Evolutionary conservation across 2,888 invertebrate genomes (phyloP).

Genomic region (Venusia cambrica): DNA sequence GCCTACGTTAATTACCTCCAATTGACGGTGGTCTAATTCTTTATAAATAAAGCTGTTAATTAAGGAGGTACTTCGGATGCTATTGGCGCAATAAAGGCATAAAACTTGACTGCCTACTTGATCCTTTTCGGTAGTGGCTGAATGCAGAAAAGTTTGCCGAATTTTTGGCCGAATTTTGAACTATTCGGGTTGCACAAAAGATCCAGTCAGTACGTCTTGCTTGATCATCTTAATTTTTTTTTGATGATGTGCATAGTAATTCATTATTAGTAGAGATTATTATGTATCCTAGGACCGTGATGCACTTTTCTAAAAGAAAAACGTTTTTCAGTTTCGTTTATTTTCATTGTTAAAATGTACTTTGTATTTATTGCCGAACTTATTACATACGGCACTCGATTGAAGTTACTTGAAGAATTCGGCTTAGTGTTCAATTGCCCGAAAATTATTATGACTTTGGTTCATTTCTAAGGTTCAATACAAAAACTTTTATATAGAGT

Average conservation of each 20-base stretch:
- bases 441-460: background rate
- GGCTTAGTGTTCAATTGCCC: constrained; percentile 3
- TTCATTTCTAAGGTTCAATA: constrained; percentile 14
- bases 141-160: constrained; percentile 4
- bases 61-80: constrained; percentile 58
- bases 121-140: constrained; percentile 38
- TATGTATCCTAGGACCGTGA: no score
- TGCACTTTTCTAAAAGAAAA: no score
- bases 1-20: constrained; percentile 49
- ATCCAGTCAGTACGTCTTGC: no score
- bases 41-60: constrained; percentile 77
- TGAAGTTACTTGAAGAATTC: no score
- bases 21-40: constrained; percentile 70
- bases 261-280: no score
- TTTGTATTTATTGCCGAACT: no score
- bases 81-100: constrained; percentile 67
- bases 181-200: background rate
- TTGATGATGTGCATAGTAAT: no score
- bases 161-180: constrained; percentile 11
- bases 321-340: no score
- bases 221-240: no score
- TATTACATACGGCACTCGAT: no score
- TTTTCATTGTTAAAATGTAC: no score
- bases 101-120: constrained; percentile 71
- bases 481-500: constrained; percentile 48